phyloP scores from a whole-genome alignment of 2,888 invertebrate genomes.

The Tortrix viridana region DNA sequence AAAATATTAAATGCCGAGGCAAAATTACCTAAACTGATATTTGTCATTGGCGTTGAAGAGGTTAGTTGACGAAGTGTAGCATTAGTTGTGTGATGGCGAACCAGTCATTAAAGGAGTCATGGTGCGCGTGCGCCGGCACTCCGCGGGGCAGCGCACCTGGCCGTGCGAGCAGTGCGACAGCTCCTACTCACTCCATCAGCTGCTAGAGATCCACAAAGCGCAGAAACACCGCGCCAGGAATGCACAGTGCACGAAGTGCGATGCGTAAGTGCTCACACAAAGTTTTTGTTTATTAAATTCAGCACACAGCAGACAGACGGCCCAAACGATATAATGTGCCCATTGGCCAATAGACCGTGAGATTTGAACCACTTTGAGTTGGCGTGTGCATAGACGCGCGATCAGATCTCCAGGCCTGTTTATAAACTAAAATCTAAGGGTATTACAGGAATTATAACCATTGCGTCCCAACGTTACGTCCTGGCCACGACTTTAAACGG shows the following conservation, averaged over 20 bases:
- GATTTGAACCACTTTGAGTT: no score
- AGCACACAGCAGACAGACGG: no score
- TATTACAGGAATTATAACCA: no score
- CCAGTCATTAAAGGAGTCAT: slow-evolving; percentile 49
- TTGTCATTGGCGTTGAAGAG: not conserved
- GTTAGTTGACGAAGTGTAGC: not conserved
- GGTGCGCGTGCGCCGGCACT: slow-evolving; percentile 22
- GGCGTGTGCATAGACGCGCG: no score
- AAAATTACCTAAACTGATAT: no score
- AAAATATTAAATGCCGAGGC: no score
- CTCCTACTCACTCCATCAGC: slow-evolving; percentile 88
- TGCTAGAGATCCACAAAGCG: slow-evolving; percentile 86
- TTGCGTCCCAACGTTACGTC: no score
- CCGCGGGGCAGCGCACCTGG: slow-evolving; percentile 50
- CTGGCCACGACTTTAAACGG: no score
- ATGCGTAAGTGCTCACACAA: slow-evolving; percentile 56
- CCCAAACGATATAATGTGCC: not conserved
- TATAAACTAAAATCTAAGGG: no score
- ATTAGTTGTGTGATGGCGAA: slow-evolving; percentile 42
- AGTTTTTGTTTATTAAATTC: no score
- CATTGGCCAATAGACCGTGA: no score
- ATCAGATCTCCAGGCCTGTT: no score
- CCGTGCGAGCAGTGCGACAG: slow-evolving; percentile 88
- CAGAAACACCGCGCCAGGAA: slow-evolving; percentile 86
- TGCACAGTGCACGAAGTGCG: slow-evolving; percentile 80